Evolutionary conservation across 2,888 invertebrate species (phyloP).

Genomic region (Cryptus armator): DNA sequence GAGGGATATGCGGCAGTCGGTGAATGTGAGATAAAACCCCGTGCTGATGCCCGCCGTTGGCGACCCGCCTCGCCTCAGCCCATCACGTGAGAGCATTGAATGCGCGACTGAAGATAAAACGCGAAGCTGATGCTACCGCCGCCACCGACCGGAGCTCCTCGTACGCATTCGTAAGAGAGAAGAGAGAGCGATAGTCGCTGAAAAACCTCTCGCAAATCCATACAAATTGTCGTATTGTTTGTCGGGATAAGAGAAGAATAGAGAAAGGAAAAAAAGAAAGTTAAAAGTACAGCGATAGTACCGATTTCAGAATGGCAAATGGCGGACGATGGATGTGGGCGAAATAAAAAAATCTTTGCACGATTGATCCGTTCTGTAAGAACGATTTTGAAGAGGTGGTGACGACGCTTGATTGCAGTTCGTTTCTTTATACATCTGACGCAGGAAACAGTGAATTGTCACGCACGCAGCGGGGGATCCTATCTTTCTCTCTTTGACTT

Average conservation of each 20-base stretch:
- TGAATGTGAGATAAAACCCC: conserved; percentile 81
- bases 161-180: conserved; percentile 12
- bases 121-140: conserved; percentile 33
- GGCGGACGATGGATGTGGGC: too few species aligned
- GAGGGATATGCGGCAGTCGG: conserved; percentile 79
- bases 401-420: background rate
- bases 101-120: conserved; percentile 55
- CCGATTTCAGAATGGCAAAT: too few species aligned
- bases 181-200: conserved; percentile 73
- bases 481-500: conserved; percentile 37
- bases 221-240: conserved; percentile 77
- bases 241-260: conserved; percentile 29
- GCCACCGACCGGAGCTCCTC: conserved; percentile 13
- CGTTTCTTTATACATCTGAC: too few species aligned
- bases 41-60: conserved; percentile 77
- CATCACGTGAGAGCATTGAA: conserved; percentile 45
- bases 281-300: background rate
- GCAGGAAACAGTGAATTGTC: conserved; percentile 16
- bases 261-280: background rate
- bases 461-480: background rate
- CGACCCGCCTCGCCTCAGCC: conserved; percentile 16
- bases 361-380: conserved; percentile 12
- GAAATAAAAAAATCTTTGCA: too few species aligned
- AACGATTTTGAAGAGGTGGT: background rate
- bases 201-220: conserved; percentile 81